These are phyloP conservation scores for Synergus japonicus DNA, from an alignment of 2,888 invertebrate species.

Conservation along the genomic window DNA sequence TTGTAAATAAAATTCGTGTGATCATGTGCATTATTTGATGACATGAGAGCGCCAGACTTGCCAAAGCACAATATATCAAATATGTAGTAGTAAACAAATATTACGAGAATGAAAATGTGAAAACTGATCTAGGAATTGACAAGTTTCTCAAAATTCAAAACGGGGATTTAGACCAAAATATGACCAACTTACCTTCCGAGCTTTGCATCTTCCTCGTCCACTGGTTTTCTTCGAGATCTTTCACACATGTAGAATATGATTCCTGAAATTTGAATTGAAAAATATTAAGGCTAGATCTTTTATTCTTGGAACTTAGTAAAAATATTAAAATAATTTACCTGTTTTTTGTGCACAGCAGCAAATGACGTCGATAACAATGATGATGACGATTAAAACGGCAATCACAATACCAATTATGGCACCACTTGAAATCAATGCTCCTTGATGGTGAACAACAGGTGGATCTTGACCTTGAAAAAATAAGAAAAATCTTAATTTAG, in stretches of 20 bases:
- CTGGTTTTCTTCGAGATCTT: slow-evolving; percentile 82
- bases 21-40: slow-evolving; percentile 64
- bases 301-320: too few relatives aligned
- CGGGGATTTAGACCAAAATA: slow-evolving; percentile 18
- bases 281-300: neutral
- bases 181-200: slow-evolving; percentile 86
- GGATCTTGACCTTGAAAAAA: slow-evolving; percentile 70
- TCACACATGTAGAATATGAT: slow-evolving; percentile 77
- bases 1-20: slow-evolving; percentile 27
- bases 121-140: slow-evolving; percentile 40
- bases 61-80: slow-evolving; percentile 74
- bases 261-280: slow-evolving; percentile 64
- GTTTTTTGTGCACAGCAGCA: slow-evolving; percentile 85
- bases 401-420: slow-evolving; percentile 92
- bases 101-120: slow-evolving; percentile 33
- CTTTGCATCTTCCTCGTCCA: slow-evolving; percentile 90
- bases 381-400: slow-evolving; percentile 87
- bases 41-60: slow-evolving; percentile 75
- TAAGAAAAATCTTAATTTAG: slow-evolving; percentile 49
- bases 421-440: slow-evolving; percentile 83
- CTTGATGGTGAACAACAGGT: slow-evolving; percentile 74
- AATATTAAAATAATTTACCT: slow-evolving; percentile 66
- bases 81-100: slow-evolving; percentile 50
- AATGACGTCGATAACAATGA: slow-evolving; percentile 87
- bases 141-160: slow-evolving; percentile 47